Percentiles rank a stretch among this genome's conserved stretches.
phyloP scores from a whole-genome alignment of 1,140 invertebrate species.

The Pseudoatta argentina region DNA sequence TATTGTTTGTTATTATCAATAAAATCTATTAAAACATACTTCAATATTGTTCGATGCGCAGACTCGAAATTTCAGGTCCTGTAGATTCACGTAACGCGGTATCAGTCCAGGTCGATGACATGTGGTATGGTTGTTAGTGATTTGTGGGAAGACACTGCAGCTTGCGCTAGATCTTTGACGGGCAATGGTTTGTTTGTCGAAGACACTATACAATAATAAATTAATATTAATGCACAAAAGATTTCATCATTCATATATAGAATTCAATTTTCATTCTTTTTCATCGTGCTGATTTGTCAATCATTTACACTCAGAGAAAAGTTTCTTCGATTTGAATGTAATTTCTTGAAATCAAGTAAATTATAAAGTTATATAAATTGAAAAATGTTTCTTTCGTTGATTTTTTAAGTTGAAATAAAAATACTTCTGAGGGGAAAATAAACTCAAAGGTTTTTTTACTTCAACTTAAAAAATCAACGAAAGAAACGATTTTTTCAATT shows the following conservation, averaged over 20 bases:
- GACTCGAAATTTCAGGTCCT: conserved; percentile 79
- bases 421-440: no score
- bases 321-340: no score
- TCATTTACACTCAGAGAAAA: no score
- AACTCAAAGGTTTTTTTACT: no score
- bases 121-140: conserved; percentile 48
- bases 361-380: no score
- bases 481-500: no score
- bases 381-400: no score
- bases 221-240: not conserved
- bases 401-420: no score
- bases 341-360: no score
- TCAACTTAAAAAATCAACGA: no score
- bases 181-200: not conserved
- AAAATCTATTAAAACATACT: conserved; percentile 68
- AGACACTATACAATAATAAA: not conserved
- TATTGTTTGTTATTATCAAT: not conserved
- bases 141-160: conserved; percentile 2
- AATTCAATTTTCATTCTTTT: not conserved
- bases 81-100: conserved; percentile 72
- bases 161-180: not conserved
- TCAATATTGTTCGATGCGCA: conserved; percentile 70
- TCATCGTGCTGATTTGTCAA: no score
- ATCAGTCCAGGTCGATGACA: conserved; percentile 81
- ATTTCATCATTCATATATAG: not conserved